Conservation (phyloP, 2,113 vertebrate species). For the Bubo scandiacus region DNA sequence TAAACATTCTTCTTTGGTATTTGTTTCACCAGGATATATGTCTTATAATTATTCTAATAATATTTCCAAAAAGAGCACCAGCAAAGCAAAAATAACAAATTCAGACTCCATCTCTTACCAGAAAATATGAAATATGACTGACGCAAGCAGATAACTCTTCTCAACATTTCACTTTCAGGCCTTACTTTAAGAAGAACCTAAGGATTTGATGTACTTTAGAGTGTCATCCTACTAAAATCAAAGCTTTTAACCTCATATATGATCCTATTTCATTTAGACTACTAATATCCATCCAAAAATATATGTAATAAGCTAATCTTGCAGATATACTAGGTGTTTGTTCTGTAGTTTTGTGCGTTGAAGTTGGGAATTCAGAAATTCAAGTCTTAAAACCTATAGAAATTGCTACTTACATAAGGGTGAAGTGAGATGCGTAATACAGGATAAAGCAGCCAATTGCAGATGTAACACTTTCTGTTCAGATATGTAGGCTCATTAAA, state of each 20-base stretch:
- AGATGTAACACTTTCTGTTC: not conserved
- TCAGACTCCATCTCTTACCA: not conserved
- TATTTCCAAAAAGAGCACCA: not conserved
- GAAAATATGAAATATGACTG: not conserved
- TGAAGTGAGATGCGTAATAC: not conserved
- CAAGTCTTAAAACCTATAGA: not conserved
- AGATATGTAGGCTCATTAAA: not conserved
- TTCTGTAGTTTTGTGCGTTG: not conserved
- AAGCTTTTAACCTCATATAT: not conserved
- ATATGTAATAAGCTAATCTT: not conserved
- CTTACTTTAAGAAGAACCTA: not conserved
- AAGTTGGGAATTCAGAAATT: not conserved
- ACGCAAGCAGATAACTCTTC: not conserved
- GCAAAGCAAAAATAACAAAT: not conserved
- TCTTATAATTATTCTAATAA: not conserved
- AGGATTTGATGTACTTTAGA: not conserved
- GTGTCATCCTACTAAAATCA: not conserved
- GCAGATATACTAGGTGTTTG: not conserved
- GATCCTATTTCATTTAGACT: not conserved
- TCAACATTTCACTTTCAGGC: not conserved
- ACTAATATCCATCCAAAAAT: not conserved
- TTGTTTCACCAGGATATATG: not conserved
- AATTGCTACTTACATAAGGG: not conserved
- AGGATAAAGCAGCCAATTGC: not conserved
- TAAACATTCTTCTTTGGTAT: not conserved